These are phyloP conservation scores for Cheilosia variabilis DNA, from an alignment of 2,888 invertebrate species.

Conservation along the genomic window DNA sequence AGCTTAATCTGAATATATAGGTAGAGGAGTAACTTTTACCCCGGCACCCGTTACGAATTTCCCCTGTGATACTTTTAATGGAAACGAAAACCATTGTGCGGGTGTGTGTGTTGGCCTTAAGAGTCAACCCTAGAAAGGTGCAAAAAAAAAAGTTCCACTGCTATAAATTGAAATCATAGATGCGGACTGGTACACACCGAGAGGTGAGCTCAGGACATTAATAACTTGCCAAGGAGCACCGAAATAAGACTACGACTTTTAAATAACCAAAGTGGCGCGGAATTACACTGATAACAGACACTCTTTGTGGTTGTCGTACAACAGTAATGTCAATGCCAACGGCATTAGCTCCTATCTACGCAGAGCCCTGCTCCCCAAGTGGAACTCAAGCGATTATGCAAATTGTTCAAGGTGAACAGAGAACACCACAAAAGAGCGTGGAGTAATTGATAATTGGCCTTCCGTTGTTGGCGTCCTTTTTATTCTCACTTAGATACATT, in stretches of 20 bases:
- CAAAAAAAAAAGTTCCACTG: constrained; percentile 29
- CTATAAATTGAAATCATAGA: constrained; percentile 69
- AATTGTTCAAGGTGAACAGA: constrained; percentile 46
- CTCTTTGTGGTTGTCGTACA: constrained; percentile 37
- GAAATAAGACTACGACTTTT: constrained; percentile 21
- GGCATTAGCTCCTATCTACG: constrained; percentile 41
- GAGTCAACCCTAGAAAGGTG: constrained; percentile 15
- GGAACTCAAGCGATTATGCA: constrained; percentile 60
- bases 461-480: not conserved
- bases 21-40: constrained; percentile 61
- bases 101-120: not conserved
- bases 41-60: constrained; percentile 56
- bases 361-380: constrained; percentile 2
- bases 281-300: constrained; percentile 65
- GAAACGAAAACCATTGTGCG: constrained; percentile 17
- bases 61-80: constrained; percentile 65
- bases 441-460: constrained; percentile 56
- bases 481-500: not conserved
- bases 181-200: not conserved
- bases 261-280: constrained; percentile 59
- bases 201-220: constrained; percentile 35
- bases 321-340: constrained; percentile 38
- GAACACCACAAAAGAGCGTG: constrained; percentile 13
- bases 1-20: constrained; percentile 65
- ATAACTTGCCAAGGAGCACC: constrained; percentile 33